These are phyloP conservation scores for Sylvicola cinctus DNA, from an alignment of 2,888 invertebrate species.

Conservation along the genomic window DNA sequence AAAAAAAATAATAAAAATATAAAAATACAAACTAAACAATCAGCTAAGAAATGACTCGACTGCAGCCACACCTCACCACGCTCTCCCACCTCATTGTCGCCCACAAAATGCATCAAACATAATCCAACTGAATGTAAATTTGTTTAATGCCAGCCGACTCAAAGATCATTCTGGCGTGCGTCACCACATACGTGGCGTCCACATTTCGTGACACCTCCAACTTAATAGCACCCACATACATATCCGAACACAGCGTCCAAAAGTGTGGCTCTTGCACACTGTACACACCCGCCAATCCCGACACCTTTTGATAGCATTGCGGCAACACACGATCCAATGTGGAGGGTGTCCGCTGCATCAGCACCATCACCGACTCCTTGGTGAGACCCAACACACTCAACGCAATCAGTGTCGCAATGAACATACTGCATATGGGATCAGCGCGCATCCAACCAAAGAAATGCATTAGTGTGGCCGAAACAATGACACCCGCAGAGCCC, in stretches of 20 bases:
- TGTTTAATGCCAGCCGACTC: conserved; percentile 80
- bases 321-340: conserved; percentile 64
- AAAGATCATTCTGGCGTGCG: conserved; percentile 87
- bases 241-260: conserved; percentile 92
- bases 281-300: conserved; percentile 80
- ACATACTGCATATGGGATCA: conserved; percentile 95
- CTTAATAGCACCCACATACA: conserved; percentile 82
- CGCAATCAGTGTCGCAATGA: conserved; percentile 77
- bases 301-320: conserved; percentile 74
- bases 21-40: too few species aligned
- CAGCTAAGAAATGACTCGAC: too few species aligned
- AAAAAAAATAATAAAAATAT: too few species aligned
- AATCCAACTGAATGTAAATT: conserved; percentile 83
- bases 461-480: conserved; percentile 84
- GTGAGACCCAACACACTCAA: conserved; percentile 68
- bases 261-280: conserved; percentile 95
- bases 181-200: conserved; percentile 80
- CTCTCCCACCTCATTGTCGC: too few species aligned
- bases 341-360: conserved; percentile 87
- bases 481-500: conserved; percentile 91
- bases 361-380: conserved; percentile 68
- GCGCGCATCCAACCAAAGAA: conserved; percentile 97
- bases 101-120: conserved; percentile 30
- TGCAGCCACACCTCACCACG: too few species aligned
- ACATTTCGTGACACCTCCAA: conserved; percentile 86